phyloP scores from a whole-genome alignment of 2,888 invertebrate species.

The Noctua comes region DNA sequence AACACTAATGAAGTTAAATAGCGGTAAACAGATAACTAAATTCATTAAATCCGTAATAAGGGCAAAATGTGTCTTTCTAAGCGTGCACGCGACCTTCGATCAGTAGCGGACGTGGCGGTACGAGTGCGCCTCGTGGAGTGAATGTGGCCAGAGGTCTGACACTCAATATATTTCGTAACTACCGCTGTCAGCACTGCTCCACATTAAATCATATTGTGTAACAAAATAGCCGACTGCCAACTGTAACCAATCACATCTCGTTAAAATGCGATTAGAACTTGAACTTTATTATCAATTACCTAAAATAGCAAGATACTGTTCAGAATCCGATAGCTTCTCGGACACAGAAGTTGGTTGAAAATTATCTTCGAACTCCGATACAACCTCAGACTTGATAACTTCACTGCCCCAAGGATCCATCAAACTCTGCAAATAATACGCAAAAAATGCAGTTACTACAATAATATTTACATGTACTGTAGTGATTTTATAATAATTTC shows the following conservation, averaged over 20 bases:
- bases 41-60: slow-evolving; percentile 1
- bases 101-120: slow-evolving; percentile 10
- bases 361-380: slow-evolving; percentile 90
- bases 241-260: slow-evolving; percentile 38
- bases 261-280: slow-evolving; percentile 51
- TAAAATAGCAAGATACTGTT: slow-evolving; percentile 92
- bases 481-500: neutral
- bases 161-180: slow-evolving; percentile 49
- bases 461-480: slow-evolving; percentile 53
- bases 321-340: slow-evolving; percentile 91
- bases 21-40: slow-evolving; percentile 3
- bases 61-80: slow-evolving; percentile 10
- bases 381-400: slow-evolving; percentile 73
- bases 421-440: slow-evolving; percentile 77
- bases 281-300: slow-evolving; percentile 84
- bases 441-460: slow-evolving; percentile 34
- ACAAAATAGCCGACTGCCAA: slow-evolving; percentile 39
- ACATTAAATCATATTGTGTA: slow-evolving; percentile 51
- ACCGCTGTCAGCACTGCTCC: slow-evolving; percentile 33
- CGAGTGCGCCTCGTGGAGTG: slow-evolving; percentile 37
- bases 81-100: slow-evolving; percentile 46
- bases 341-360: slow-evolving; percentile 83
- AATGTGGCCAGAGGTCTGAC: slow-evolving; percentile 46
- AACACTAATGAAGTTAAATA: neutral
- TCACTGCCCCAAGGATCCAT: slow-evolving; percentile 89